Conservation (phyloP, 2,888 invertebrate genomes). For the Melieria picta region DNA sequence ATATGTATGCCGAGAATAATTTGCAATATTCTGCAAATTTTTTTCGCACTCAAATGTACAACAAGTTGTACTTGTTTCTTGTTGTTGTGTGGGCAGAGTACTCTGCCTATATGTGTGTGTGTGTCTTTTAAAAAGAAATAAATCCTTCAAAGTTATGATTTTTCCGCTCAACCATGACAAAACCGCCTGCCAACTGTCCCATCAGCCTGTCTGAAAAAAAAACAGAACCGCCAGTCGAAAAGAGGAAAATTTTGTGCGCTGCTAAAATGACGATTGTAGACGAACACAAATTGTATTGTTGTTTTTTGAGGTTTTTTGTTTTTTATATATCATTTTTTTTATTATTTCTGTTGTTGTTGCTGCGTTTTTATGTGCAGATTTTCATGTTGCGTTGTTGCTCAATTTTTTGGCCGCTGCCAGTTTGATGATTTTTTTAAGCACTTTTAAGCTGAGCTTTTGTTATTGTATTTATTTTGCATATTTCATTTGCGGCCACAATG, state of each 20-base stretch:
- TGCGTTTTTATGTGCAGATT: neutral
- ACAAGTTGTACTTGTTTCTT: no score
- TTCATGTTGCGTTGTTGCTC: neutral
- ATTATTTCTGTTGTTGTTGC: neutral
- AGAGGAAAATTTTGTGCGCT: neutral
- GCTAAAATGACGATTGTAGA: neutral
- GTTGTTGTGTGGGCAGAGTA: no score
- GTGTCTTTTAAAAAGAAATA: neutral
- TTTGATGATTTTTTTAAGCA: neutral
- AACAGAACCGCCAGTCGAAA: neutral
- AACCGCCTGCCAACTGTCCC: no score
- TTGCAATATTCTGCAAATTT: no score
- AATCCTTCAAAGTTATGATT: neutral
- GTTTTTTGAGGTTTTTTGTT: neutral
- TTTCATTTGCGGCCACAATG: neutral
- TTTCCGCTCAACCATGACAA: neutral
- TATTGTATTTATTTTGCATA: neutral
- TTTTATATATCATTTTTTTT: neutral
- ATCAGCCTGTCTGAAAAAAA: no score
- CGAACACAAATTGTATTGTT: neutral
- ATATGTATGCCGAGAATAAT: no score
- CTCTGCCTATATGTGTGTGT: no score
- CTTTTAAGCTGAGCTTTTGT: no score
- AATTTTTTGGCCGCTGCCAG: neutral
- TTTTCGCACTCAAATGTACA: no score